Conservation (phyloP, 1,140 invertebrate species). For the Aporrectodea caliginosa region DNA sequence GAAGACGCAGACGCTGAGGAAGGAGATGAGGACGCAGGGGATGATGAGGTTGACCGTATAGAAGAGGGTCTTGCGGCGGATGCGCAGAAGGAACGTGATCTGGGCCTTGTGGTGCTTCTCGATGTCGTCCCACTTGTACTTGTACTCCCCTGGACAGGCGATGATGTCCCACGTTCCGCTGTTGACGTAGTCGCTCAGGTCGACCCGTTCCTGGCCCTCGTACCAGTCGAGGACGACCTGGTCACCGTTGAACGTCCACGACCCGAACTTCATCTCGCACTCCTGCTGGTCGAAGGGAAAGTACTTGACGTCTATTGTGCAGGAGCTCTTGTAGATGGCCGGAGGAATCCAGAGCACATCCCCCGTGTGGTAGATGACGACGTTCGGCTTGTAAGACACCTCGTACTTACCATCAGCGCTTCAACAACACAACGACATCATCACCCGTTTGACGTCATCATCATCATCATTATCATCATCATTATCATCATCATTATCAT, state of each 20-base stretch:
- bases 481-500: background rate
- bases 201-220: constrained; percentile 85
- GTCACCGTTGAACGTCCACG: constrained; percentile 96
- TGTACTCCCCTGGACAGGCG: constrained; percentile 69
- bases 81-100: constrained; percentile 67
- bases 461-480: background rate
- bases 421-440: background rate
- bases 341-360: constrained; percentile 96
- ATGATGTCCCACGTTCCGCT: constrained; percentile 99
- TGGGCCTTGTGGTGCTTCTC: constrained; percentile 27
- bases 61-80: constrained; percentile 94
- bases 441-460: background rate
- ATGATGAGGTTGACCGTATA: constrained; percentile 99
- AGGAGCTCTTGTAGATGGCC: constrained; percentile 97
- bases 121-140: constrained; percentile 13
- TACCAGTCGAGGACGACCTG: constrained; percentile 83
- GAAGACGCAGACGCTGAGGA: constrained; percentile 96
- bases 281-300: constrained; percentile 95
- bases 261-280: constrained; percentile 91
- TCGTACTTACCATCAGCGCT: constrained; percentile 78
- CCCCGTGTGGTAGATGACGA: constrained; percentile 83
- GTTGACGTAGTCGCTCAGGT: constrained; percentile 95
- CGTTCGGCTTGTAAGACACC: constrained; percentile 67
- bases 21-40: constrained; percentile 96
- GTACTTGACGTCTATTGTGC: constrained; percentile 92